phyloP scores from a whole-genome alignment of 2,113 vertebrate species.

The Phocoena phocoena region DNA sequence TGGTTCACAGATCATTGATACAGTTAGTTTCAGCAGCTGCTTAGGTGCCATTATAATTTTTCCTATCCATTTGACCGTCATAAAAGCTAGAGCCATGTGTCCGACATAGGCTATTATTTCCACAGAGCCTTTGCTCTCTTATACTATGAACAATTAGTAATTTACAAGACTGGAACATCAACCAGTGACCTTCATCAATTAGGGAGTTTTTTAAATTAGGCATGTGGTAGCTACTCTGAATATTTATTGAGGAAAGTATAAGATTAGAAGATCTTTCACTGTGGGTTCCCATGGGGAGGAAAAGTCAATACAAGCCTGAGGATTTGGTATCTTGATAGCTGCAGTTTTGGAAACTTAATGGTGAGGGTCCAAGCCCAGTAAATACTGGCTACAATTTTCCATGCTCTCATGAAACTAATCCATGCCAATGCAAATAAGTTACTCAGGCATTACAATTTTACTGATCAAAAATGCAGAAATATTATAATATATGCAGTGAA shows the following conservation, averaged over 20 bases:
- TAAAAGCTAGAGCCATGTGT: conserved; percentile 53
- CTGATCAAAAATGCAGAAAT: background rate
- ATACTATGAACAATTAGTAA: conserved; percentile 31
- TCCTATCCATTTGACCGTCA: conserved; percentile 62
- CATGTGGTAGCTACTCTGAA: background rate
- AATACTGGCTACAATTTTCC: background rate
- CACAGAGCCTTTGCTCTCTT: background rate
- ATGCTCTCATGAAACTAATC: background rate
- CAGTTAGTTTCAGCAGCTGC: conserved; percentile 74
- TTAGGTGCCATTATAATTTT: conserved; percentile 68
- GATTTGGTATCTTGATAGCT: background rate
- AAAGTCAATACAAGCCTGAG: background rate
- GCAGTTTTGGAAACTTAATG: background rate
- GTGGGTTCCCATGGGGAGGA: background rate
- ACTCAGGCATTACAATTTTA: background rate
- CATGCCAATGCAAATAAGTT: background rate
- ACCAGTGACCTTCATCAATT: conserved; percentile 40
- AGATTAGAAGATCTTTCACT: conserved; percentile 32
- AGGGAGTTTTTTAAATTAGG: conserved; percentile 9
- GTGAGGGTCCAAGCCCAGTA: background rate
- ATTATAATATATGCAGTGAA: background rate
- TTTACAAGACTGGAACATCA: background rate
- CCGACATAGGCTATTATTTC: conserved; percentile 51
- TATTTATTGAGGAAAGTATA: background rate
- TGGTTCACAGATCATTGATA: conserved; percentile 77